Percentiles rank a stretch among this genome's conserved stretches.
phyloP scores from a whole-genome alignment of 2,113 vertebrate genomes.

The Callopanchax toddi region DNA sequence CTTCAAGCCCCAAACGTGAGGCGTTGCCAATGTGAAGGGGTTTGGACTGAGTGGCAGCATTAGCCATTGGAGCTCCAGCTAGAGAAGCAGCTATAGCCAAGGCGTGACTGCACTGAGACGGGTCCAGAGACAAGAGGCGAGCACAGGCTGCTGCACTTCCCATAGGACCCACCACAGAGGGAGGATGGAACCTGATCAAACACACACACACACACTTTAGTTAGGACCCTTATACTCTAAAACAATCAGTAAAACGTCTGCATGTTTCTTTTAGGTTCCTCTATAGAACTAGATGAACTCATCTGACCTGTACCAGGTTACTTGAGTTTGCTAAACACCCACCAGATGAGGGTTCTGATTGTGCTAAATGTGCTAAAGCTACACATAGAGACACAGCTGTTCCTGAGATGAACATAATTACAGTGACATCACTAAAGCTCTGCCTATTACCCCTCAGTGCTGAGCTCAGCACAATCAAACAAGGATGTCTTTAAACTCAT shows the following conservation, averaged over 20 bases:
- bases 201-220: too few species aligned
- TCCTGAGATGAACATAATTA: constrained; percentile 9
- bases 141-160: too few species aligned
- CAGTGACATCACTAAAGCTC: constrained; percentile 20
- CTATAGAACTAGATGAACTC: constrained; percentile 74
- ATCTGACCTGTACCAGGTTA: neutral
- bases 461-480: constrained; percentile 29
- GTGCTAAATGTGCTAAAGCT: constrained; percentile 29
- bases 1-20: too few species aligned
- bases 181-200: too few species aligned
- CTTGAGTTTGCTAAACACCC: constrained; percentile 41
- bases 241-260: too few species aligned
- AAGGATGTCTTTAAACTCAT: neutral
- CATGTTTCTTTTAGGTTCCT: too few species aligned
- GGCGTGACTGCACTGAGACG: too few species aligned
- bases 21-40: too few species aligned
- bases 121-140: too few species aligned
- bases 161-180: too few species aligned
- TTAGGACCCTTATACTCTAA: too few species aligned
- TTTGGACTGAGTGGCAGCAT: constrained; percentile 89
- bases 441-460: constrained; percentile 19
- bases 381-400: constrained; percentile 33
- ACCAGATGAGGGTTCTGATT: constrained; percentile 16
- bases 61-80: constrained; percentile 90
- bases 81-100: constrained; percentile 87